Evolutionary conservation across 2,888 invertebrate species (phyloP), one percentile per base, ranked within the genome.

Genomic region (Caenorhabditis drosophilae): DNA sequence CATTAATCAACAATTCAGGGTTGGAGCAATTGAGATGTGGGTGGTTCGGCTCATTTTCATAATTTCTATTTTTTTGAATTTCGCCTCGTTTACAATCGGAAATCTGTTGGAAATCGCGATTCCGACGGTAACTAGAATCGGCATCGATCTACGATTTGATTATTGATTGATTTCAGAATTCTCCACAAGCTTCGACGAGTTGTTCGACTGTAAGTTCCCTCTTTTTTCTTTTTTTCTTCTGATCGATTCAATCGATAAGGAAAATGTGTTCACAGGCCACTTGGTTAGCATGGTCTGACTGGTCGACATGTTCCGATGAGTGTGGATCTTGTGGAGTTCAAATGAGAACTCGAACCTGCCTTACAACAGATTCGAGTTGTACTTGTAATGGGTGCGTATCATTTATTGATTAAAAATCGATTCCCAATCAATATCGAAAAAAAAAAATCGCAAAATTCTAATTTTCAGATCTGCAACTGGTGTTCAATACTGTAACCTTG

Each of bases 321-420:
- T 75, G 75, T 48, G 75, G 75, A 20, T 64, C 67, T 1, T 75
- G 75, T 53, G 75, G 75, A n/a, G 61, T 70, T n/a, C 68, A 68
- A 27, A 51, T 68, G 47, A 49, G 75, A 26, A 70, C 67, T 7
- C 27, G 75, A 34, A 69, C 70, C 0, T 75, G 75, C 52, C 49
- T 75, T 27, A 68, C 72, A 12, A 62, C 60, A 2, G 52, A 55
- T 44, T 25, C 55, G 1, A 35, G 40, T 4, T 75, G 75, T 38
- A 58, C 57, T 18, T 75, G 75, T 52, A 15, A 35, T 2, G 75
- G 75, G 75, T 69, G 7, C 12, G 59, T 42, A 12, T 36, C 3
- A 27, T 44, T 11, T 22, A 4, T 38, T 22, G 7, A 16, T n/a
- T n/a, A n/a, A n/a, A n/a, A n/a, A n/a, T n/a, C n/a, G n/a, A n/a